These are phyloP conservation scores for zebrafish (Danio rerio) DNA, from an alignment of 2,113 vertebrate genomes.

Conservation along the genomic window GRCz12tu NC_133181.1:27051501-27052000, in stretches of 20 bases:
- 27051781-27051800: neutral
- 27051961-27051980: conserved; percentile 56
- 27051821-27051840: conserved; percentile 43
- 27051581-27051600: too few relatives aligned
- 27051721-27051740: neutral
- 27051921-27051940: conserved; percentile 55
- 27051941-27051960: conserved; percentile 54
- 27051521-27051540: too few relatives aligned
- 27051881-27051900: conserved; percentile 14
- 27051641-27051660: too few relatives aligned
- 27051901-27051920: conserved; percentile 63
- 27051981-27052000: conserved; percentile 37
- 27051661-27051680: too few relatives aligned
- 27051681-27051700: too few relatives aligned
- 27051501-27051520: too few relatives aligned
- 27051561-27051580: too few relatives aligned
- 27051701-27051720: neutral
- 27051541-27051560: too few relatives aligned
- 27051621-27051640: too few relatives aligned
- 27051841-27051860: conserved; percentile 7
- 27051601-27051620: too few relatives aligned
- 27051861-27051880: neutral
- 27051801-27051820: neutral
- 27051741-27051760: conserved; percentile 42
- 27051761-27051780: neutral